These are phyloP conservation scores for Ips nitidus DNA, from an alignment of 1,140 invertebrate genomes.

Conservation along the genomic window DNA sequence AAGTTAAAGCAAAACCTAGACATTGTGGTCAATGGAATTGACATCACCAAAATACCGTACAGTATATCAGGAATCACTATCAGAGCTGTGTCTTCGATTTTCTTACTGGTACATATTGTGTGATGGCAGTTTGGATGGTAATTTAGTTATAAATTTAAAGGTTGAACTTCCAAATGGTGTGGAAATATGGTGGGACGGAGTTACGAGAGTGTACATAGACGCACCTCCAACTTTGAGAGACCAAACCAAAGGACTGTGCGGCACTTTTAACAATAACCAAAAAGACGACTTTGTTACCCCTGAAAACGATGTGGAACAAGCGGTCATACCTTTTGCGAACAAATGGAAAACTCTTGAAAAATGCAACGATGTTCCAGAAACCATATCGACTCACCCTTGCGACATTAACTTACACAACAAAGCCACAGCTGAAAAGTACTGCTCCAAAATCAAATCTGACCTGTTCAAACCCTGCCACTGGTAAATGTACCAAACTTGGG, in stretches of 20 bases:
- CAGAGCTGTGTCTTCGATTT: conserved; percentile 73
- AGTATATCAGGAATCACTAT: conserved; percentile 61
- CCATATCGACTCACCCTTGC: conserved; percentile 66
- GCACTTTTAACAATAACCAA: conserved; percentile 84
- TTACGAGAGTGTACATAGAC: conserved; percentile 77
- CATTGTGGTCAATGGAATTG: conserved; percentile 69
- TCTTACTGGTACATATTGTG: conserved; percentile 58
- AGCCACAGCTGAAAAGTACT: conserved; percentile 66
- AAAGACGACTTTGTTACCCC: conserved; percentile 87
- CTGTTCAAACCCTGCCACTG: conserved; percentile 62
- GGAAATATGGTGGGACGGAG: conserved; percentile 82
- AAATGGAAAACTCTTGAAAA: conserved; percentile 83
- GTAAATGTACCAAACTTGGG: conserved; percentile 9
- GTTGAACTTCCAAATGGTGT: conserved; percentile 75
- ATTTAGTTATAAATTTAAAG: conserved; percentile 46
- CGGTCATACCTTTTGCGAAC: conserved; percentile 76
- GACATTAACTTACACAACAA: conserved; percentile 70
- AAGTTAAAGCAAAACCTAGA: conserved; percentile 72
- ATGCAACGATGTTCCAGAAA: conserved; percentile 62
- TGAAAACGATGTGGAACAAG: conserved; percentile 78
- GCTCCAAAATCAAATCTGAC: conserved; percentile 67
- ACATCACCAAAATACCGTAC: conserved; percentile 67
- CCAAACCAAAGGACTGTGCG: conserved; percentile 77
- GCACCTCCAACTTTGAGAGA: conserved; percentile 71
- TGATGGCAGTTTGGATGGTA: not conserved